Conservation (phyloP, 2,888 invertebrate species). For the Eupeodes latifasciatus region DNA sequence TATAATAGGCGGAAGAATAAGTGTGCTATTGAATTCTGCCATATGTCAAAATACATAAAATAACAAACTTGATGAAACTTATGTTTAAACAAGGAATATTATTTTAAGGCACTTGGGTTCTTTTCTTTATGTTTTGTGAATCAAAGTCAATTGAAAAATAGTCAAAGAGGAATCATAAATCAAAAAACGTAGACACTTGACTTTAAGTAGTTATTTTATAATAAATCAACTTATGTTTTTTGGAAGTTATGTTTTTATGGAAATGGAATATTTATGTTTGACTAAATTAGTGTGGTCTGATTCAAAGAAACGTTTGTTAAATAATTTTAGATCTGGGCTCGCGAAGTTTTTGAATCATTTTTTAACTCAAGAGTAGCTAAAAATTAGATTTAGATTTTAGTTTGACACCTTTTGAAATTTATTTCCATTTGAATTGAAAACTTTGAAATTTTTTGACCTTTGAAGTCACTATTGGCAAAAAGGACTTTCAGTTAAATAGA, state of each 20-base stretch:
- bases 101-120: not conserved
- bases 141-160: conserved; percentile 13
- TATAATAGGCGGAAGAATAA: conserved; percentile 36
- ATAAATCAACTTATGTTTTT: not conserved
- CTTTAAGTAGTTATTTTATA: not conserved
- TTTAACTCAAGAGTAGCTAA: no score
- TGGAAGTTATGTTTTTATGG: not conserved
- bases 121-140: not conserved
- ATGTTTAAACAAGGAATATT: not conserved
- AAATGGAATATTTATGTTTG: not conserved
- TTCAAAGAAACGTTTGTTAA: no score
- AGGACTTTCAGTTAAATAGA: no score
- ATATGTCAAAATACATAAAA: conserved; percentile 39
- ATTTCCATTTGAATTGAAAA: no score
- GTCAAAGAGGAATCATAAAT: not conserved
- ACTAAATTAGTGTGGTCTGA: not conserved
- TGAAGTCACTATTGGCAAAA: no score
- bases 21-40: conserved; percentile 65
- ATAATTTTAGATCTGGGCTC: no score
- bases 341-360: no score
- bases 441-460: no score
- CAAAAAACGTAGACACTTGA: not conserved
- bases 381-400: no score
- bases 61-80: not conserved
- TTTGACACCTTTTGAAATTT: no score